These are phyloP conservation scores for Muntiacus reevesi DNA, from an alignment of 2,113 vertebrate species.

Conservation along the genomic window DNA sequence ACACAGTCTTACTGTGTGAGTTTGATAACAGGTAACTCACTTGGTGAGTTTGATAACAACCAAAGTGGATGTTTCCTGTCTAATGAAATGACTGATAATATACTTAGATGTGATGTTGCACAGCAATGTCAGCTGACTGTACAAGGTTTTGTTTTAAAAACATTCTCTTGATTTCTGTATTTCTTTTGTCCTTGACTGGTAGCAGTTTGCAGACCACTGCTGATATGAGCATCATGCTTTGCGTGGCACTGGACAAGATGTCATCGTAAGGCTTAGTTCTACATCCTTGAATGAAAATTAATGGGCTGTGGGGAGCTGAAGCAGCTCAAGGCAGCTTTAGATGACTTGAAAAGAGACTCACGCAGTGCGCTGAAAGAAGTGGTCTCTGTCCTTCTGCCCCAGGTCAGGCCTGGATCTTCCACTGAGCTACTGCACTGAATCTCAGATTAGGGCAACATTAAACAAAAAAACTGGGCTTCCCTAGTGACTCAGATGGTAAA, in stretches of 20 bases:
- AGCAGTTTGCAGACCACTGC: neutral
- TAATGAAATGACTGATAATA: neutral
- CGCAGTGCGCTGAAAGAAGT: rapidly evolving
- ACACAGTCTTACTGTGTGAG: neutral
- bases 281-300: neutral
- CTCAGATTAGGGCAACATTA: neutral
- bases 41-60: neutral
- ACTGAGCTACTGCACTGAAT: neutral
- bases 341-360: neutral
- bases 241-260: rapidly evolving
- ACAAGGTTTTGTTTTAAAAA: neutral
- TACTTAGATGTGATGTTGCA: neutral
- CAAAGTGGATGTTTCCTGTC: neutral
- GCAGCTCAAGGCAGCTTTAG: neutral
- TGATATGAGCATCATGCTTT: neutral
- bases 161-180: neutral
- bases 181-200: neutral
- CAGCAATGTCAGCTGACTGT: neutral
- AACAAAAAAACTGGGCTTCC: neutral
- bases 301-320: neutral
- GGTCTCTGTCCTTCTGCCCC: neutral
- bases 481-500: neutral
- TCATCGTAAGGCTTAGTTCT: neutral
- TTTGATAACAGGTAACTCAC: neutral
- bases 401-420: neutral